A percentile compares a stretch with the other conserved stretches of the same genome.
Evolutionary conservation across 2,888 invertebrate species (phyloP).

Genomic region (Alloscopus bannaensis): DNA sequence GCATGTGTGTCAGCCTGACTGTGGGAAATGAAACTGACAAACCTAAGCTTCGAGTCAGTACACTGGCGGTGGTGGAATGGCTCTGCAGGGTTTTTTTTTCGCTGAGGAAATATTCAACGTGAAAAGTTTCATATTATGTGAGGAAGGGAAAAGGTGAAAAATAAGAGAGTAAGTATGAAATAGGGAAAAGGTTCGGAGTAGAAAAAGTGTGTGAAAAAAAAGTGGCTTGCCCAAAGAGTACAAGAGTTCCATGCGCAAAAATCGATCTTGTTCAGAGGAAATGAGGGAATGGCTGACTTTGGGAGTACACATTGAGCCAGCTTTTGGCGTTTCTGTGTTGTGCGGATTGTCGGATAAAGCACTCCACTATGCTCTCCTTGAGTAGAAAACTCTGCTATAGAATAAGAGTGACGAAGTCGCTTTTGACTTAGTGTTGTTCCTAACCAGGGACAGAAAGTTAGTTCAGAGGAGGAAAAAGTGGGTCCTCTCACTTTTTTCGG

Average conservation of each 20-base stretch:
- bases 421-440: slow-evolving; percentile 39
- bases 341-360: neutral
- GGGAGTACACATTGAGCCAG: too few relatives aligned
- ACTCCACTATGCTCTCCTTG: neutral
- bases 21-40: too few relatives aligned
- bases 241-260: slow-evolving; percentile 68
- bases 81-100: too few relatives aligned
- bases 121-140: too few relatives aligned
- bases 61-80: too few relatives aligned
- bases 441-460: neutral
- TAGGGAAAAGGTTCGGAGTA: too few relatives aligned
- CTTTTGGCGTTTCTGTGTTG: neutral
- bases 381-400: neutral
- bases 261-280: slow-evolving; percentile 59
- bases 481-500: slow-evolving; percentile 15
- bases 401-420: slow-evolving; percentile 32
- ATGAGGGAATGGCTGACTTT: slow-evolving; percentile 18
- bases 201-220: neutral
- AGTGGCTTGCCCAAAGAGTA: neutral
- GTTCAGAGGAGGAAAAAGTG: slow-evolving; percentile 4
- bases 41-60: too few relatives aligned
- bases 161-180: too few relatives aligned
- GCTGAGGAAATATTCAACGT: too few relatives aligned
- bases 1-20: too few relatives aligned
- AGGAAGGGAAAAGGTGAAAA: too few relatives aligned